A percentile compares a stretch with the other conserved stretches of the same genome.
Conservation (phyloP, 1,140 invertebrate genomes). For the Meloidogyne floridensis region DNA sequence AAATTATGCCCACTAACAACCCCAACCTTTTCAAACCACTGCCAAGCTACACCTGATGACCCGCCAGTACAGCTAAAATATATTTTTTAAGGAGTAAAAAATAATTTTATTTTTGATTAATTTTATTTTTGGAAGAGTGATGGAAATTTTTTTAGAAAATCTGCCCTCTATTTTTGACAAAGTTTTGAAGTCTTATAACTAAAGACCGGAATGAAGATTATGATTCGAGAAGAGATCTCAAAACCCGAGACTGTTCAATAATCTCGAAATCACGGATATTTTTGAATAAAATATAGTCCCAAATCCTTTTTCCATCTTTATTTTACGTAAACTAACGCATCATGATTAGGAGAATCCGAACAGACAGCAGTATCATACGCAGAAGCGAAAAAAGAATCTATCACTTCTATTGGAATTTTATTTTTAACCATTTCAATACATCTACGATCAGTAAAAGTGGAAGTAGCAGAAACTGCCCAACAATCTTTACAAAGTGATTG, state of each 20-base stretch:
- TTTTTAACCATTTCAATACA: constrained; percentile 7
- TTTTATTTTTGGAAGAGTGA: no score
- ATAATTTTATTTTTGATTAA: neutral
- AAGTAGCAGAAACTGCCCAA: constrained; percentile 4
- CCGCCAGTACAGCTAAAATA: constrained; percentile 17
- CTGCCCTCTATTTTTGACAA: no score
- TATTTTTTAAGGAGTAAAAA: neutral
- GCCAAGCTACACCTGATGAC: constrained; percentile 11
- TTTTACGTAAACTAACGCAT: neutral
- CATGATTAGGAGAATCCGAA: neutral
- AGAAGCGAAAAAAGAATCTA: constrained; percentile 15
- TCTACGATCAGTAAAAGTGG: neutral
- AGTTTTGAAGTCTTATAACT: no score
- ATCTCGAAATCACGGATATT: no score
- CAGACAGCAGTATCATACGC: constrained; percentile 11
- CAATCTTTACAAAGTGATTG: constrained; percentile 11
- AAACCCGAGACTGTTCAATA: no score
- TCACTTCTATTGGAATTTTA: neutral
- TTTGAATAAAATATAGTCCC: no score
- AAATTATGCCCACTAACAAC: constrained; percentile 22
- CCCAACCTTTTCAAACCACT: neutral
- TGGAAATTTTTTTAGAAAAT: no score
- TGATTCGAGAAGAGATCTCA: no score
- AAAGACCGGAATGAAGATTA: no score
- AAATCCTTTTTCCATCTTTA: neutral